Percentiles rank a stretch among this genome's conserved stretches.
These are phyloP conservation scores for Lobophora halterata DNA, from an alignment of 2,888 invertebrate genomes.

Conservation along the genomic window DNA sequence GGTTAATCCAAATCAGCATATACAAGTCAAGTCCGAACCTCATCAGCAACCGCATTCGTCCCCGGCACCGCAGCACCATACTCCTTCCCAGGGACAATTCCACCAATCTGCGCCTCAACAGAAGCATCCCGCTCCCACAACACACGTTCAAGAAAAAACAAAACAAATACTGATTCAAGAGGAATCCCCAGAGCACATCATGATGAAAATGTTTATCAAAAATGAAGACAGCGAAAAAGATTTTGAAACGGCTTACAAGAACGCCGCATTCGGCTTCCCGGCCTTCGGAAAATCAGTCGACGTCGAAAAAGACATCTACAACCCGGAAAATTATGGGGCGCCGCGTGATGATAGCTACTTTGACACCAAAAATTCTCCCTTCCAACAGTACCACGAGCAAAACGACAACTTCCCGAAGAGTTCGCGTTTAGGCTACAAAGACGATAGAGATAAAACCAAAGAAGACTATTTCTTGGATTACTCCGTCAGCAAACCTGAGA, in stretches of 20 bases:
- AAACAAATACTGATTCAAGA: constrained; percentile 60
- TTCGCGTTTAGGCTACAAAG: constrained; percentile 58
- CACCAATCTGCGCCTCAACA: constrained; percentile 24
- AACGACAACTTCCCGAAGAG: constrained; percentile 61
- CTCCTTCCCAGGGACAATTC: constrained; percentile 9
- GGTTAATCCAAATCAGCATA: constrained; percentile 55
- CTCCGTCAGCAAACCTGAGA: constrained; percentile 60
- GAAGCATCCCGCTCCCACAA: constrained; percentile 36
- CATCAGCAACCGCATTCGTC: constrained; percentile 30
- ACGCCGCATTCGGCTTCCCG: constrained; percentile 69
- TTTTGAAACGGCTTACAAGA: constrained; percentile 70
- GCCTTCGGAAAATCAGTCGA: constrained; percentile 53
- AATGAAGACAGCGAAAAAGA: constrained; percentile 69
- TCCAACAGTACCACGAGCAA: constrained; percentile 60
- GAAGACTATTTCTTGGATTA: constrained; percentile 64
- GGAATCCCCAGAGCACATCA: constrained; percentile 54
- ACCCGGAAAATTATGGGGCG: constrained; percentile 57
- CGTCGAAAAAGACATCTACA: constrained; percentile 60
- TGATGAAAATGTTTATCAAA: constrained; percentile 51
- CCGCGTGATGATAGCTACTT: constrained; percentile 48
- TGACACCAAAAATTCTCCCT: constrained; percentile 53
- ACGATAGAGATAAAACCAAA: constrained; percentile 58
- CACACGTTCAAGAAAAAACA: constrained; percentile 57
- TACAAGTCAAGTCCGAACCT: constrained; percentile 32
- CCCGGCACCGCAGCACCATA: constrained; percentile 28